A percentile compares a stretch with the other conserved stretches of the same genome.
Evolutionary conservation across 2,797 vertebrate species (phyloP).

Genomic region (Ctenosaura bakeri): DNA sequence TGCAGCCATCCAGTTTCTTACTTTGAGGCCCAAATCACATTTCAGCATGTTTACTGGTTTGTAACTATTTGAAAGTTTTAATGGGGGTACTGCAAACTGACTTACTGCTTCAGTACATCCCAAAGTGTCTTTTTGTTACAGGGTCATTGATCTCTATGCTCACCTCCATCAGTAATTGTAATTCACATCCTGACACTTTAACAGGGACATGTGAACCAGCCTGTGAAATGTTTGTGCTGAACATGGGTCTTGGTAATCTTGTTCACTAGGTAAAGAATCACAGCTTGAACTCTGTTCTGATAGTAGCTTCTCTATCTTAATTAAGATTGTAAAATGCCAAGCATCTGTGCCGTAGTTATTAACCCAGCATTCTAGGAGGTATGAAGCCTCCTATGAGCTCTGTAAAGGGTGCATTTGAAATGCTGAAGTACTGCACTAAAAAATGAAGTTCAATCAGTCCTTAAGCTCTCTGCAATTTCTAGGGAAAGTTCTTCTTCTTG

Average conservation of each 20-base stretch:
- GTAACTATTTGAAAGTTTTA: neutral
- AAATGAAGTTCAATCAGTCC: neutral
- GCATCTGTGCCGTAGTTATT: neutral
- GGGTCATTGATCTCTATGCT: neutral
- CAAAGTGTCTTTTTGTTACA: neutral
- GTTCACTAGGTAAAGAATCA: neutral
- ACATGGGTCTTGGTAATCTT: neutral
- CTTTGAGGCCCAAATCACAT: neutral
- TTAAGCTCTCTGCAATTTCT: neutral
- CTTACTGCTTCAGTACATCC: neutral
- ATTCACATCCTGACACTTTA: neutral
- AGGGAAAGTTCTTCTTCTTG: neutral
- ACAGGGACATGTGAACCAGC: neutral
- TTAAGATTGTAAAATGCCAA: constrained; percentile 5
- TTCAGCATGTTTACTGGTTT: neutral
- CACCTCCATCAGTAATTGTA: neutral
- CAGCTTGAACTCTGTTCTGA: neutral
- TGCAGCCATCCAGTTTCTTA: neutral
- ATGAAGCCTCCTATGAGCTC: neutral
- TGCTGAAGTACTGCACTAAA: neutral
- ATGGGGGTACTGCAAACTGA: neutral
- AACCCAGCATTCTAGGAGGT: neutral
- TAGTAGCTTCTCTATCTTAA: neutral
- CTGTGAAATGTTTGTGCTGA: neutral
- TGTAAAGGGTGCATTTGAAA: neutral